Evolutionary conservation across 2,113 vertebrate genomes (phyloP).

Genomic region (Spilogale gracilis): DNA sequence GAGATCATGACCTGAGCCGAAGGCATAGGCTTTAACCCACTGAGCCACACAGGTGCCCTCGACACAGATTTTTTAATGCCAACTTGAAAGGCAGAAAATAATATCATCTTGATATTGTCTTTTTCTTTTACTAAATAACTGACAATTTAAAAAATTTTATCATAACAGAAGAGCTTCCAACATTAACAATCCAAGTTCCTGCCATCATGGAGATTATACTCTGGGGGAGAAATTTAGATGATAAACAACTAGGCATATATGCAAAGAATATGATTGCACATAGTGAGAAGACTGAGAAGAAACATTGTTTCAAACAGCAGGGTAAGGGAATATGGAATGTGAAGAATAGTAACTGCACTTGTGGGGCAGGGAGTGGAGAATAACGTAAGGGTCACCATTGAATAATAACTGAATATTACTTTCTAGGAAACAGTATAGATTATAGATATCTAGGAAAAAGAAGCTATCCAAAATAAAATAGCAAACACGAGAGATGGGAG

Average conservation of each 20-base stretch:
- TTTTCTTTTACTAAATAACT: neutral
- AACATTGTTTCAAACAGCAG: neutral
- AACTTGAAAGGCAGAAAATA: neutral
- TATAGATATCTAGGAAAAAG: neutral
- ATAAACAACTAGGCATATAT: neutral
- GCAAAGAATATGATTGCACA: neutral
- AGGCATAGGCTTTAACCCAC: no score
- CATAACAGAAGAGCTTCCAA: neutral
- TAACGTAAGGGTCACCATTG: neutral
- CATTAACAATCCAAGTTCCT: neutral
- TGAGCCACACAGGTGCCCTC: no score
- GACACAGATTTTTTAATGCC: neutral
- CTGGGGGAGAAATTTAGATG: neutral
- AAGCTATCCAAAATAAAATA: neutral
- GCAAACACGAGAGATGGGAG: neutral
- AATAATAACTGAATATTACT: neutral
- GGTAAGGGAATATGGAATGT: neutral
- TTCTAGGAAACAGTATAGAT: neutral
- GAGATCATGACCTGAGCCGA: no score
- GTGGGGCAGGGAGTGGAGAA: neutral
- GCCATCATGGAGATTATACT: neutral
- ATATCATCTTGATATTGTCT: neutral
- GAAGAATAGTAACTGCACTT: no score
- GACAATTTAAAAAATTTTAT: neutral
- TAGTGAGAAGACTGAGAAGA: neutral